Conservation (phyloP, 1,140 invertebrate genomes). For the Neocloeon triangulifer region DNA sequence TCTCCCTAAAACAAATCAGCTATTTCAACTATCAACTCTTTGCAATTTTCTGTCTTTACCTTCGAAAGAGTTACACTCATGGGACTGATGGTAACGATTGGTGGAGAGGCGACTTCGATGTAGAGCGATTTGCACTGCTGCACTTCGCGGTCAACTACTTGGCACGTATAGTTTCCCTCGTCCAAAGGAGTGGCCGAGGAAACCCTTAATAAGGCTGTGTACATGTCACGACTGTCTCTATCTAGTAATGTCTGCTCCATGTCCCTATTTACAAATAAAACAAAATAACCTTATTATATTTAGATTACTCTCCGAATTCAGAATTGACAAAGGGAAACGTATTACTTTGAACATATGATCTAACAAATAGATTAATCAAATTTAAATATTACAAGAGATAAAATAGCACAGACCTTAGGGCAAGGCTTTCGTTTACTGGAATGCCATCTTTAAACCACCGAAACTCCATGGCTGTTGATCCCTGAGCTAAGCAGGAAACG, state of each 20-base stretch:
- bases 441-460: conserved; percentile 61
- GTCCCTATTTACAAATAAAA: conserved; percentile 13
- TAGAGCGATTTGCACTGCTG: conserved; percentile 45
- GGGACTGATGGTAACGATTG: conserved; percentile 42
- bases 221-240: conserved; percentile 35
- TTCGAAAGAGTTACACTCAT: conserved; percentile 47
- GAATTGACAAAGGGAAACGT: no score
- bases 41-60: conserved; percentile 17
- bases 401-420: conserved; percentile 50
- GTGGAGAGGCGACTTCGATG: conserved; percentile 37
- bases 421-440: conserved; percentile 41
- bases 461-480: conserved; percentile 44
- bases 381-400: no score
- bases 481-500: conserved; percentile 49
- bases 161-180: conserved; percentile 46
- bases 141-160: conserved; percentile 43
- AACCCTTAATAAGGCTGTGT: conserved; percentile 41
- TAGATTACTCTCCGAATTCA: no score
- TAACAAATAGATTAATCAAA: no score
- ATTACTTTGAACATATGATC: no score
- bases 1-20: conserved; percentile 22
- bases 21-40: background rate
- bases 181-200: conserved; percentile 38
- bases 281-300: no score
- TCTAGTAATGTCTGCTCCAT: conserved; percentile 22